phyloP scores from a whole-genome alignment of 2,797 vertebrate species.

The Triplophysa yarkandensis region DNA sequence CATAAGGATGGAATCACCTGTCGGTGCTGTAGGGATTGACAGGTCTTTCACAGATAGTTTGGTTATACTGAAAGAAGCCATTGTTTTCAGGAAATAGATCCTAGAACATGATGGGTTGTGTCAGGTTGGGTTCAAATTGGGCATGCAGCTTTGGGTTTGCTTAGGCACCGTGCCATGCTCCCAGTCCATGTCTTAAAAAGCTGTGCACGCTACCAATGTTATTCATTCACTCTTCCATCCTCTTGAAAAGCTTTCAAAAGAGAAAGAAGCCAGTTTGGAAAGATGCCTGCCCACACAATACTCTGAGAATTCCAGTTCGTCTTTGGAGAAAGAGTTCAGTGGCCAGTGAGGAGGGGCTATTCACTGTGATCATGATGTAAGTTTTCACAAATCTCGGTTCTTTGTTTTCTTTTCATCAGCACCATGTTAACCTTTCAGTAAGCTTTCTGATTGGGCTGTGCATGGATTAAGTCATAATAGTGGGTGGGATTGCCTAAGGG shows the following conservation, averaged over 20 bases:
- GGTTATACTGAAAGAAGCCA: constrained; percentile 42
- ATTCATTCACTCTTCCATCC: constrained; percentile 48
- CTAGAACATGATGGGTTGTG: constrained; percentile 50
- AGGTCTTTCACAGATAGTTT: constrained; percentile 44
- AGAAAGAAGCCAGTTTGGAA: constrained; percentile 49
- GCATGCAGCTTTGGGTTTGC: constrained; percentile 49
- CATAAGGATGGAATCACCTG: constrained; percentile 43
- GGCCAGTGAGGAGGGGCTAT: constrained; percentile 17
- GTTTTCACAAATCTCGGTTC: not conserved
- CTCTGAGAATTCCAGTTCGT: constrained; percentile 47
- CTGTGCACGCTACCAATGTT: constrained; percentile 49
- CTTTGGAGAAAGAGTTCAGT: constrained; percentile 29
- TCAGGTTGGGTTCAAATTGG: constrained; percentile 46
- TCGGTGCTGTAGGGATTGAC: constrained; percentile 40
- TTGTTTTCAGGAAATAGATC: constrained; percentile 58
- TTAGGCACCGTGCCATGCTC: constrained; percentile 51
- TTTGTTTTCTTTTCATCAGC: constrained; percentile 21
- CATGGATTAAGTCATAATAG: constrained; percentile 16
- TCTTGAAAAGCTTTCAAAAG: constrained; percentile 45
- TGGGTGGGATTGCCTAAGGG: not conserved
- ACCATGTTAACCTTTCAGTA: constrained; percentile 24
- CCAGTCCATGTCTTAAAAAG: constrained; percentile 43
- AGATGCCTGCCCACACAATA: constrained; percentile 41
- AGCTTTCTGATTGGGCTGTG: constrained; percentile 13
- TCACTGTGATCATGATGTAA: not conserved